A percentile compares a stretch with the other conserved stretches of the same genome.
Conservation (phyloP, 2,888 invertebrate genomes). For the Ceramica pisi region DNA sequence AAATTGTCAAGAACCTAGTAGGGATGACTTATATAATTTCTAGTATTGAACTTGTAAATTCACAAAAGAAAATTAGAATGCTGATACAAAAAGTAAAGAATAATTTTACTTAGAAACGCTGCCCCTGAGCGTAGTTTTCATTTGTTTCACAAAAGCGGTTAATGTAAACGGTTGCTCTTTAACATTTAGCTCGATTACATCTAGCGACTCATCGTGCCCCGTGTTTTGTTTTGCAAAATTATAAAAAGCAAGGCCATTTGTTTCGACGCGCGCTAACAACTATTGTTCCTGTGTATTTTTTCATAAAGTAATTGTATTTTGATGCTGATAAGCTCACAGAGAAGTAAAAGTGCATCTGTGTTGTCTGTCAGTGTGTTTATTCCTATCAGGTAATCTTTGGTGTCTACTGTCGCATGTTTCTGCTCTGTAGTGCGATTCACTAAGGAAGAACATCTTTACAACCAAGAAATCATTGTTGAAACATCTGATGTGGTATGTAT, state of each 20-base stretch:
- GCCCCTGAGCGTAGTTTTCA: slow-evolving; percentile 82
- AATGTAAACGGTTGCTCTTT: slow-evolving; percentile 83
- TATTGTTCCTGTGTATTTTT: slow-evolving; percentile 50
- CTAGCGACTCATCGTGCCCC: slow-evolving; percentile 72
- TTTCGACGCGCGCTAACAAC: slow-evolving; percentile 44
- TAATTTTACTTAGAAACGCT: slow-evolving; percentile 74
- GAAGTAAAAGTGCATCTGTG: slow-evolving; percentile 40
- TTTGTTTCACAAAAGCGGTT: slow-evolving; percentile 86
- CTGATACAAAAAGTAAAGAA: slow-evolving; percentile 70
- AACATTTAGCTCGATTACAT: slow-evolving; percentile 85
- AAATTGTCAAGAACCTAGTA: not conserved
- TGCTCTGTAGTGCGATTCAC: no score
- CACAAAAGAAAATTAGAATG: slow-evolving; percentile 58
- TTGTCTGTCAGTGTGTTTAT: slow-evolving; percentile 2
- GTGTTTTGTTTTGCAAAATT: slow-evolving; percentile 72
- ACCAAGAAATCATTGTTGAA: no score
- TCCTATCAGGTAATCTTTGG: slow-evolving; percentile 10
- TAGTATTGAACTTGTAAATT: slow-evolving; percentile 22
- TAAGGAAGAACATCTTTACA: no score
- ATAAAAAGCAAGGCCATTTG: slow-evolving; percentile 65
- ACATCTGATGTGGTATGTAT: no score
- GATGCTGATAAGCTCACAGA: slow-evolving; percentile 38
- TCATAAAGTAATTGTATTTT: slow-evolving; percentile 27
- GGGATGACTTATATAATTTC: slow-evolving; percentile 8
- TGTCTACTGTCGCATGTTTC: not conserved